phyloP scores from a whole-genome alignment of 2,888 invertebrate genomes.

The Drosophila paranaensis region DNA sequence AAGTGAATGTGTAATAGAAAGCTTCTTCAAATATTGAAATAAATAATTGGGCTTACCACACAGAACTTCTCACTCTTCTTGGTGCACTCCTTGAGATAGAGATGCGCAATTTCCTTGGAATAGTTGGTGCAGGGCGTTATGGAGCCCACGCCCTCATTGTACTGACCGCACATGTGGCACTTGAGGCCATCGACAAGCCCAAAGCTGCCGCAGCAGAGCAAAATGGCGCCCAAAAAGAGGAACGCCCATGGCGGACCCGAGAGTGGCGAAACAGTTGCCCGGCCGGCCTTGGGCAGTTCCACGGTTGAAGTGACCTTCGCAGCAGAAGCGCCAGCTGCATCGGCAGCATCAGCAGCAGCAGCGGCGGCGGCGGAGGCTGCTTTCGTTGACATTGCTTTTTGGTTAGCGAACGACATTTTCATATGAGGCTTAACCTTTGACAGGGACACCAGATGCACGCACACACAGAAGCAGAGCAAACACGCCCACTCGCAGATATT shows the following conservation, averaged over 20 bases:
- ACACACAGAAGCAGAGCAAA: slow-evolving; percentile 6
- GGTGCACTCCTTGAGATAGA: slow-evolving; percentile 89
- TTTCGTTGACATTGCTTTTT: slow-evolving; percentile 61
- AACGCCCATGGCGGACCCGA: slow-evolving; percentile 43
- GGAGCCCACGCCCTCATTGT: slow-evolving; percentile 93
- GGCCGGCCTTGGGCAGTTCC: slow-evolving; percentile 28
- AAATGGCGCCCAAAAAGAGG: slow-evolving; percentile 65
- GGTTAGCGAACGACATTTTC: slow-evolving; percentile 63
- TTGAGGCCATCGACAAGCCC: slow-evolving; percentile 83
- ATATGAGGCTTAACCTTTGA: slow-evolving; percentile 60
- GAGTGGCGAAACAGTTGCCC: slow-evolving; percentile 28
- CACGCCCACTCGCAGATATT: slow-evolving; percentile 53
- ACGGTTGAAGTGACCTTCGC: slow-evolving; percentile 36
- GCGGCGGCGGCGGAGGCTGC: slow-evolving; percentile 25
- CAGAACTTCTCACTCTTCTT: slow-evolving; percentile 88
- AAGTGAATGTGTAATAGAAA: too few species aligned
- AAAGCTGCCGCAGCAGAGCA: slow-evolving; percentile 72
- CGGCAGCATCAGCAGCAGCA: not conserved
- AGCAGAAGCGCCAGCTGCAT: not conserved
- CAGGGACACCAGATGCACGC: slow-evolving; percentile 36
- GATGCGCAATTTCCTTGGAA: slow-evolving; percentile 87
- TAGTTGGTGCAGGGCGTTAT: slow-evolving; percentile 93
- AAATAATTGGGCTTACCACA: slow-evolving; percentile 88
- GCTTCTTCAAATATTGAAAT: not conserved
- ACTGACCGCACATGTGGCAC: slow-evolving; percentile 93